Base-by-base conservation (phyloP, 2,888 invertebrate genomes). In the Harpalus rubripes region DNA sequence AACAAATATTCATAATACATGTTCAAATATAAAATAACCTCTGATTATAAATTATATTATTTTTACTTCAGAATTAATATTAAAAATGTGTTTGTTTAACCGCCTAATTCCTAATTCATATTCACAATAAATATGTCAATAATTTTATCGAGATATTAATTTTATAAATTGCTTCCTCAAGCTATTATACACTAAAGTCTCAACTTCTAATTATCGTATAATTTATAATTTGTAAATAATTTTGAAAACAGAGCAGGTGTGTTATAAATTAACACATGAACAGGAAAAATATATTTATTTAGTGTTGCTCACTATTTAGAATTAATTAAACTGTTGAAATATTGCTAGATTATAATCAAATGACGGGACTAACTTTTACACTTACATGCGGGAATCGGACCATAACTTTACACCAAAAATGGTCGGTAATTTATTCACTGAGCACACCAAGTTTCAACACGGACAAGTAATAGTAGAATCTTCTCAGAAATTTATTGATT, bases 251-350 rank as follows among this genome's bases (percentile, higher is more conserved):
- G 83, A 59, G 83, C 74, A 83, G 83, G 76, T 83, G 83, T 58
- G 68, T 44, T 74, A 76, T 58, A 82, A 82, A 81, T 81, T 82
- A 82, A 68, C 56, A 41, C 74, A 16, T 32, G 22, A 44, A 26
- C 83, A 74, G 83, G 83, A 83, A 76, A 82, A 76, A 83, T 83
- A 74, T 83, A 83, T 83, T 83, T 83, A 83, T 83, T 83, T 76
- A 76, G 76, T 59, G 59, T 81, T 65, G 61, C 58, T 81, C 81
- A 41, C 81, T 18, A 81, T 63, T 83, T 83, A 76, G 83, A 83
- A 83, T 83, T 74, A 83, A 83, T 83, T 83, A 83, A 74, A 74
- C 56, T 39, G 41, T 7, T 83, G 58, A 83, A 83, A 74, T 83
- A 83, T 83, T 74, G 39, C 61, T 59, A 61, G 83, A 83, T 83